These are phyloP conservation scores for Drepanosiphum platanoidis DNA, from an alignment of 2,888 invertebrate genomes.

Conservation along the genomic window DNA sequence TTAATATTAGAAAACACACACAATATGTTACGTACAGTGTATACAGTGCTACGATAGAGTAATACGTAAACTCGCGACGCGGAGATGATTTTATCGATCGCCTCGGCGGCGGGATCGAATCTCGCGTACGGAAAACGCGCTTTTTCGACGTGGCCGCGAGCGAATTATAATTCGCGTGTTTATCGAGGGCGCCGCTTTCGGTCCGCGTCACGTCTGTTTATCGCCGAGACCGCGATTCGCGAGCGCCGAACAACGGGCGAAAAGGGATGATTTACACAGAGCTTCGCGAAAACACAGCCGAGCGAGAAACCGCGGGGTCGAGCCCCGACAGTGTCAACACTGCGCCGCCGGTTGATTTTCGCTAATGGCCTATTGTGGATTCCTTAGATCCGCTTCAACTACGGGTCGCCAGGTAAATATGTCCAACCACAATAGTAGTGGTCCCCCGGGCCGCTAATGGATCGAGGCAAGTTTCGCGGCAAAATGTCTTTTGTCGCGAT, in stretches of 20 bases:
- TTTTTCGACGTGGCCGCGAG: neutral
- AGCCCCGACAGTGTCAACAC: neutral
- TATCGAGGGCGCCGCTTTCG: neutral
- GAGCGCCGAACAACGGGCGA: neutral
- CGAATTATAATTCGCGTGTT: neutral
- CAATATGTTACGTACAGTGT: too few relatives aligned
- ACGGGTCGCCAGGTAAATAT: neutral
- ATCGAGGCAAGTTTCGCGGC: neutral
- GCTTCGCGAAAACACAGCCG: neutral
- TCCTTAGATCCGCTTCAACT: neutral
- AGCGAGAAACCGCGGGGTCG: neutral
- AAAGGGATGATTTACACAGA: neutral
- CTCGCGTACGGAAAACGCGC: neutral
- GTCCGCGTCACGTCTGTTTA: neutral
- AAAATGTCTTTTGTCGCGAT: neutral
- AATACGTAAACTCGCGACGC: too few relatives aligned
- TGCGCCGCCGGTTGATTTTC: neutral
- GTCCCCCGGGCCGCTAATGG: neutral
- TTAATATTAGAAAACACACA: too few relatives aligned
- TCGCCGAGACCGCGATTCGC: neutral
- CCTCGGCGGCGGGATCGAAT: neutral
- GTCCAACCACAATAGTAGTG: neutral
- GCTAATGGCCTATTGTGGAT: neutral
- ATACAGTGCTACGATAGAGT: too few relatives aligned
- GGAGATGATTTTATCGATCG: too few relatives aligned